Percentiles rank a stretch among this genome's conserved stretches.
Conservation (phyloP, 1,140 invertebrate species). For the Trichoplusia ni region DNA sequence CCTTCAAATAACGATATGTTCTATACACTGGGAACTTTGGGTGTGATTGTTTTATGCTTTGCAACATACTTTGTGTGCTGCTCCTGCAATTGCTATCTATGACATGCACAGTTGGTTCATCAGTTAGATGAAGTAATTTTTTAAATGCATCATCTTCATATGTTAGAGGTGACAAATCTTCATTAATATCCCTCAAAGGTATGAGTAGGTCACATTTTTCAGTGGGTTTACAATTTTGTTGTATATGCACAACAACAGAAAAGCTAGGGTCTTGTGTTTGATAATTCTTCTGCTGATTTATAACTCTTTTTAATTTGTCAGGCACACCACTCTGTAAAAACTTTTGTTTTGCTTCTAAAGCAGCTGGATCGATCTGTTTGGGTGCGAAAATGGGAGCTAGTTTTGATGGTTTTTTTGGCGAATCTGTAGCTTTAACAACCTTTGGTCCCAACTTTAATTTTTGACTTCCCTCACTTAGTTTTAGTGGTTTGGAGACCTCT, state of each 20-base stretch:
- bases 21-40: slow-evolving; percentile 82
- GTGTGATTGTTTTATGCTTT: slow-evolving; percentile 77
- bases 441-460: slow-evolving; percentile 8
- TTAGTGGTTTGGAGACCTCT: slow-evolving; percentile 7
- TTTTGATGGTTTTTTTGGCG: slow-evolving; percentile 48
- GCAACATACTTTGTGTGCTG: slow-evolving; percentile 54
- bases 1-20: slow-evolving; percentile 75
- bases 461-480: slow-evolving; percentile 22
- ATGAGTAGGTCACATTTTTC: not conserved
- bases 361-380: slow-evolving; percentile 80
- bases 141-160: slow-evolving; percentile 33
- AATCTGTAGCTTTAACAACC: slow-evolving; percentile 35
- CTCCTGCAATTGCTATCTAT: slow-evolving; percentile 21
- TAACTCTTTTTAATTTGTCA: slow-evolving; percentile 80
- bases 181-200: slow-evolving; percentile 4
- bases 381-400: slow-evolving; percentile 84
- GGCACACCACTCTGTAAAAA: slow-evolving; percentile 84
- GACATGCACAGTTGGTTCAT: not conserved
- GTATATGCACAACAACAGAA: slow-evolving; percentile 81
- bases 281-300: slow-evolving; percentile 68
- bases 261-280: slow-evolving; percentile 72
- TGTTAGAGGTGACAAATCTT: slow-evolving; percentile 13
- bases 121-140: slow-evolving; percentile 37
- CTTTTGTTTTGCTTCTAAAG: slow-evolving; percentile 82
- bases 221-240: slow-evolving; percentile 53